Evolutionary conservation across 2,888 invertebrate genomes (phyloP).

Genomic region (Stratiomys singularior): DNA sequence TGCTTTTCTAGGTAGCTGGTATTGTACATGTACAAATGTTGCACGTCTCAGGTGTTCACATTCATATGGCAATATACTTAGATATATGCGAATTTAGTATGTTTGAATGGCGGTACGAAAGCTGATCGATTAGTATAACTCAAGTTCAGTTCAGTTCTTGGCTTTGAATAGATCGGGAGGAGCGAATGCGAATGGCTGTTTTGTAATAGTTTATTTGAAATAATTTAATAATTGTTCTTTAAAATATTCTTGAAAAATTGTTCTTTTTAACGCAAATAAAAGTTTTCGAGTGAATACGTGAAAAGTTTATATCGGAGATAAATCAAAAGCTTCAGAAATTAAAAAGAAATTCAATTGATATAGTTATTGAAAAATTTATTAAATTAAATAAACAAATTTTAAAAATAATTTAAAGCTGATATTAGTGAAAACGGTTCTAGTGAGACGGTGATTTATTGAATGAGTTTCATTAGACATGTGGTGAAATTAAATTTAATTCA

Average conservation of each 20-base stretch:
- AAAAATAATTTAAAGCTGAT: no score
- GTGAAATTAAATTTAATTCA: no score
- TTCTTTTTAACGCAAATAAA: neutral
- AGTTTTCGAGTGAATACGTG: slow-evolving; percentile 11
- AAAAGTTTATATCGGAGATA: neutral
- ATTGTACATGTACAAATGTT: slow-evolving; percentile 27
- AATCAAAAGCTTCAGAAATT: no score
- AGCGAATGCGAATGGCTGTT: slow-evolving; percentile 43
- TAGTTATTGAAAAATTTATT: neutral
- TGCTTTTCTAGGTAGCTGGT: slow-evolving; percentile 4
- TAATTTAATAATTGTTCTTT: slow-evolving; percentile 1
- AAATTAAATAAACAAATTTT: no score
- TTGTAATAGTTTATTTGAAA: neutral
- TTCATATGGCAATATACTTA: neutral
- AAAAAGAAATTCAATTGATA: neutral
- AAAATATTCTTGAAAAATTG: neutral
- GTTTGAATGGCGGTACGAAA: slow-evolving; percentile 46
- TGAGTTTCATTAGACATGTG: no score
- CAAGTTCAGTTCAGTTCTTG: slow-evolving; percentile 64
- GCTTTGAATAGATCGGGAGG: slow-evolving; percentile 64
- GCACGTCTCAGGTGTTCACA: no score
- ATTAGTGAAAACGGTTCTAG: no score
- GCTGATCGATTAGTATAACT: slow-evolving; percentile 52
- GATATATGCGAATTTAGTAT: slow-evolving; percentile 6
- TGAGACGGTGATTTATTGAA: no score